Base-by-base conservation (phyloP, 2,113 vertebrate species). In the Abramis brama region DNA sequence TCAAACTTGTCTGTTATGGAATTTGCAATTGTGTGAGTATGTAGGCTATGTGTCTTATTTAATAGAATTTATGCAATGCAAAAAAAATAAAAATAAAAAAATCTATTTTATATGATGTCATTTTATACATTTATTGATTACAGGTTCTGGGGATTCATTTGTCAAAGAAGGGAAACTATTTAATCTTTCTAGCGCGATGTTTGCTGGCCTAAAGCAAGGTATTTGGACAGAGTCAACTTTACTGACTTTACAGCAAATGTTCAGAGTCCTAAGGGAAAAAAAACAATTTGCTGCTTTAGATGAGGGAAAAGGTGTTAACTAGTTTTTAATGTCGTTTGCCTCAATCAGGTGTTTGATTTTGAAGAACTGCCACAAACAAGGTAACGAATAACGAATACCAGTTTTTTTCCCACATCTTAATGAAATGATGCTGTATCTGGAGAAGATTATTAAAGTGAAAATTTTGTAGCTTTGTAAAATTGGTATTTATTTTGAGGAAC, bases 101-200 rank as follows among this genome's bases (percentile, higher is more conserved):
- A 82, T 23, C 10, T 33, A 43, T 79, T 62, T 25, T 45, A 79
- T 59, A 23, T 59, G 50, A 79, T 79, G 27, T 39, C 6, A 45
- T 43, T 45, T 62, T n/a, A 79, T 43, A 27, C 27, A 43, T 62
- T 62, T 79, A 47, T 75, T 75, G 23, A 25, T 62, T 62, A 45
- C 33, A 45, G 23, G 33, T 60, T 39, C 30, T 21, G 50, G 27
- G 50, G 19, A 17, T 64, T 64, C 7, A 64, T 80, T 47, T 47
- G n/a, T 47, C n/a, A 66, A 47, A 43, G 43, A 62, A 39, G 23
- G 12, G 11, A 25, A 79, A 43, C 23, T 21, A 62, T 27, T 25
- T 27, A 47, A 25, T 80, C n/a, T 64, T 80, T 80, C 33, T 78
- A 59, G 19, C 52, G 21, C 36, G 19, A 39, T 39, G 79, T 79